Evolutionary conservation across 2,113 vertebrate species (phyloP).

Genomic region (Girardinichthys multiradiatus): DNA sequence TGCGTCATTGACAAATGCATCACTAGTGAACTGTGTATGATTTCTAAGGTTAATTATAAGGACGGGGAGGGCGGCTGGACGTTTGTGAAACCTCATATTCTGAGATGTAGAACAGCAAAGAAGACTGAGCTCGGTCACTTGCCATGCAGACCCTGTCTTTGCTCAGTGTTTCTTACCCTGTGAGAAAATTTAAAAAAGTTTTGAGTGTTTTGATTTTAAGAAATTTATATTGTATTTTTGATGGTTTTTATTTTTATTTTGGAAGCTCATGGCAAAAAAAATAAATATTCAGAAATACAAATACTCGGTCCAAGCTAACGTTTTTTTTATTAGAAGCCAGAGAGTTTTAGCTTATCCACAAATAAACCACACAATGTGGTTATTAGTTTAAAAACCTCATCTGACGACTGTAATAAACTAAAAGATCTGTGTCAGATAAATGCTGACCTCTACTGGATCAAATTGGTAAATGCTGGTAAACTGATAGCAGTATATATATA

Average conservation of each 20-base stretch:
- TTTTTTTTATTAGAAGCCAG: constrained; percentile 14
- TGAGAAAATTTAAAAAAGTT: constrained; percentile 57
- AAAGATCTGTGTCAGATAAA: not conserved
- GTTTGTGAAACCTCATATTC: constrained; percentile 66
- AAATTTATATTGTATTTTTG: constrained; percentile 84
- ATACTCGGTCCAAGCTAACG: constrained; percentile 22
- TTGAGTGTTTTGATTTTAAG: constrained; percentile 77
- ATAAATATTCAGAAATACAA: constrained; percentile 69
- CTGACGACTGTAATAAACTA: not conserved
- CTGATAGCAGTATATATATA: not conserved
- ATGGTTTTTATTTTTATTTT: constrained; percentile 71
- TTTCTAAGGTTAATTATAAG: constrained; percentile 28
- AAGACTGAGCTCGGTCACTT: constrained; percentile 58
- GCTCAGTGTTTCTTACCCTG: constrained; percentile 73
- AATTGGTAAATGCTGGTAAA: not conserved
- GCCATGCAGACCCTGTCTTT: constrained; percentile 59
- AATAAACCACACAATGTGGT: no score
- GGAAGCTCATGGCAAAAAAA: constrained; percentile 75
- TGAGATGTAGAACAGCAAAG: constrained; percentile 57
- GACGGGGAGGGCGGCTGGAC: constrained; percentile 28
- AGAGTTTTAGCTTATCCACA: not conserved
- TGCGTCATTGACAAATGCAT: constrained; percentile 61
- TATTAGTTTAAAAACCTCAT: not conserved
- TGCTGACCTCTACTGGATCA: constrained; percentile 24
- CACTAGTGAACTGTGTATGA: constrained; percentile 66